Evolutionary conservation across 2,888 invertebrate genomes (phyloP).

Genomic region (Vannuccia rotundouncinata): DNA sequence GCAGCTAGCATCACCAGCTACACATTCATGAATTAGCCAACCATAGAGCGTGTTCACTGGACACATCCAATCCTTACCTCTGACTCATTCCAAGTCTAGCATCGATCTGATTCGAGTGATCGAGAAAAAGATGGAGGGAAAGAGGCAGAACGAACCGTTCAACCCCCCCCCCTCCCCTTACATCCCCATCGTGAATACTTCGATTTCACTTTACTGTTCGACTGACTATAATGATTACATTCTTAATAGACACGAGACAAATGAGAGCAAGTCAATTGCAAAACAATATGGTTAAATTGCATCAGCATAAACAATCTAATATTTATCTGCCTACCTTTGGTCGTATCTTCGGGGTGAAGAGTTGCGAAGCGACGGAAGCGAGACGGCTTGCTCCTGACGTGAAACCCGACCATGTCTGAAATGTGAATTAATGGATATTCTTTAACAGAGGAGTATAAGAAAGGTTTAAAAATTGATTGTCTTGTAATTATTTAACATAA

Average conservation of each 20-base stretch:
- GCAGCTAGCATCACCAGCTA: no score
- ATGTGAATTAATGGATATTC: no score
- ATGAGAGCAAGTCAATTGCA: not conserved
- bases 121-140: not conserved
- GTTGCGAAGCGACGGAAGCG: slow-evolving; percentile 16
- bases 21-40: no score
- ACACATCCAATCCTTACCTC: not conserved
- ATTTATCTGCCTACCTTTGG: not conserved
- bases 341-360: not conserved
- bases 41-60: no score
- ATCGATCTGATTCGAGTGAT: slow-evolving; percentile 15
- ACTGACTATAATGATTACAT: no score
- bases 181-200: not conserved
- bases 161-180: not conserved
- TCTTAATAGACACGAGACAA: not conserved
- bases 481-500: no score
- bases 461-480: no score
- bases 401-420: slow-evolving; percentile 1
- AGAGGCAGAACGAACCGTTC: not conserved
- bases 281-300: no score
- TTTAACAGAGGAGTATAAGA: no score
- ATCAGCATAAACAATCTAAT: no score
- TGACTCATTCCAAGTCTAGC: not conserved
- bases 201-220: not conserved
- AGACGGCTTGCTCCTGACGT: not conserved